Evolutionary conservation across 1,140 invertebrate genomes (phyloP), one percentile per base, ranked within the genome.

Genomic region (silkworm (Bombyx mori)): DNA sequence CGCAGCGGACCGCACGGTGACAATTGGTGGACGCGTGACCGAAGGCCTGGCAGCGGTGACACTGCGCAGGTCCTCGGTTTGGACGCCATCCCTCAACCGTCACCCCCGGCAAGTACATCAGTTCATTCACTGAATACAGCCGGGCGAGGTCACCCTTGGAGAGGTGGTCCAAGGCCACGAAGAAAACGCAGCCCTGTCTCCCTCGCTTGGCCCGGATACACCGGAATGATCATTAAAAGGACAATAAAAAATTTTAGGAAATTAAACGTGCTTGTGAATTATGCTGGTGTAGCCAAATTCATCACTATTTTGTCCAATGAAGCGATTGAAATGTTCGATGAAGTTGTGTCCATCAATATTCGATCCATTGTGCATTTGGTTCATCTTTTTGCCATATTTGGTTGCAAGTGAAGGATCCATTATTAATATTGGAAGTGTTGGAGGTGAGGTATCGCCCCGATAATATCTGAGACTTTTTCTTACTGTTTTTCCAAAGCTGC

Each of bases 191-290:
- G n/a, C n/a, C n/a, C n/a, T n/a, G n/a, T n/a, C n/a, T n/a, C n/a
- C n/a, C n/a, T n/a, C n/a, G n/a, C n/a, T n/a, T n/a, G n/a, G n/a
- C n/a, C n/a, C n/a, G n/a, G n/a, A n/a, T n/a, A n/a, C n/a, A n/a
- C n/a, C n/a, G n/a, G 90, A 66, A 88, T 80, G 10, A 88, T 93
- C 53, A 60, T 93, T 3, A 73, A 92, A 4, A 73, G 82, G 7
- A 90, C 90, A 0, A 75, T 92, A 10, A 67, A 88, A 42, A 78
- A 88, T 45, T 92, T 88, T 75, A 89, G 89, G 5, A 88, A 88
- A 72, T 65, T 93, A 8, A 91, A 93, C 75, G 81, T 92, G 45
- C 73, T 93, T 8, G 85, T 95, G 2, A 95, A 95, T 72, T 93
- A 92, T 88, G 94, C 93, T 52, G 94, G 94, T 6, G 90, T 92